Evolutionary conservation across 2,888 invertebrate genomes (phyloP), one percentile per base, ranked within the genome.

Genomic region (Habrosyne pyritoides): DNA sequence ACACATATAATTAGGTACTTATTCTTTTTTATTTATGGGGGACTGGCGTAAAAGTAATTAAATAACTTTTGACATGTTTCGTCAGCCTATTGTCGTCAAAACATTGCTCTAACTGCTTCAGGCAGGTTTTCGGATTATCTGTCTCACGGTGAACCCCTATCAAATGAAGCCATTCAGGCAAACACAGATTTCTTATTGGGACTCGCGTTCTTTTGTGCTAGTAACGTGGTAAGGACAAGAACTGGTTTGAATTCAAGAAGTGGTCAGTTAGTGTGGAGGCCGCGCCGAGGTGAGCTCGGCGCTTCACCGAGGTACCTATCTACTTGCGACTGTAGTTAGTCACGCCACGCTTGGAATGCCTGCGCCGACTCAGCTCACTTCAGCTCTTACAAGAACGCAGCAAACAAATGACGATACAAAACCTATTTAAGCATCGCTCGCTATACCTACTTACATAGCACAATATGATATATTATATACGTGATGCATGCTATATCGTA

Each of bases 301-400:
- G 83, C 82, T 83, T 80, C 82, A 79, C 77, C 81, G 79, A 81
- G 81, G 79, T 79, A 75, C 76, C 77, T 28, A 50, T 28, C 30
- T 30, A 50, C 50, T 69, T 69, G 66, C 69, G 69, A 77, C 71
- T 74, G 71, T 77, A 77, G 83, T 88, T 87, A 89, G 88, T 89
- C 89, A 90, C 85, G 87, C 83, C 89, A 89, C 86, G 87, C 83
- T 85, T 74, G 85, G 85, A 83, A 86, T 87, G 85, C 83, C 82
- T 82, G 78, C 81, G 75, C 70, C 71, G 77, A 77, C 80, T 80
- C 78, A 79, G 73, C 74, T 72, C 65, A 60, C 69, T 76, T 77
- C 66, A 81, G 75, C 73, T 68, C 67, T 67, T 68, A 73, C 78
- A 85, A 86, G 83, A 79, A 74, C 80, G 71, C 67, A 71, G 74